Base-by-base conservation (phyloP, 2,888 invertebrate species). In the Thymelicus lineola region DNA sequence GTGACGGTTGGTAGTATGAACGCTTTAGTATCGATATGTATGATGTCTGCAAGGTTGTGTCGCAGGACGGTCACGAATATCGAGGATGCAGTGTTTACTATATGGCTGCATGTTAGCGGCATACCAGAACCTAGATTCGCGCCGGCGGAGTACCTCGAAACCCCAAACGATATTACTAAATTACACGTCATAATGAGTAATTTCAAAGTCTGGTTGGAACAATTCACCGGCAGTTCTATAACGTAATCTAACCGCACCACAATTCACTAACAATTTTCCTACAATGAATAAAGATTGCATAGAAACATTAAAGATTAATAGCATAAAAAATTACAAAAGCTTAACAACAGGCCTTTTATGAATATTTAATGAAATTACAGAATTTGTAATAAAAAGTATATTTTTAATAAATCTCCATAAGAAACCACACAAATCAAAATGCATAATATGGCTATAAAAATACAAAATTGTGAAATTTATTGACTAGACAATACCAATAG, bases 81-180 rank as follows among this genome's bases (percentile, higher is more conserved):
- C 36, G 86, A 91, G 69, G 93, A 93, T 72, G 93, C 91, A 14
- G 81, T 91, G 10, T 85, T 93, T 61, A 90, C 93, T 14, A 88
- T 93, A 70, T 93, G 93, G 93, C 79, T 93, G 42, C 92, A 93
- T 72, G 85, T 86, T 1, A 85, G 88, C 58, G 90, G 91, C 0
- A 81, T 82, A 71, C 84, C 89, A 12, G 90, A 89, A 65, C 91
- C 90, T 3, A 85, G 91, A 74, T 82, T 87, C 60, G 91, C 89
- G 15, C 93, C 93, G 10, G 86, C 87, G 14, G 91, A 93, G 64
- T 91, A 88, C 71, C 82, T 93, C 36, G 83, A 87, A 74, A 87
- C 90, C 5, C 91, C 93, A 6, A 80, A 81, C 12, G 83, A 87
- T 75, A 78, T 88, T 20, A 86, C 84, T 61, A 83, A 82, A 71